Conservation (phyloP, 2,797 vertebrate species). For the Glossophaga mutica region DNA sequence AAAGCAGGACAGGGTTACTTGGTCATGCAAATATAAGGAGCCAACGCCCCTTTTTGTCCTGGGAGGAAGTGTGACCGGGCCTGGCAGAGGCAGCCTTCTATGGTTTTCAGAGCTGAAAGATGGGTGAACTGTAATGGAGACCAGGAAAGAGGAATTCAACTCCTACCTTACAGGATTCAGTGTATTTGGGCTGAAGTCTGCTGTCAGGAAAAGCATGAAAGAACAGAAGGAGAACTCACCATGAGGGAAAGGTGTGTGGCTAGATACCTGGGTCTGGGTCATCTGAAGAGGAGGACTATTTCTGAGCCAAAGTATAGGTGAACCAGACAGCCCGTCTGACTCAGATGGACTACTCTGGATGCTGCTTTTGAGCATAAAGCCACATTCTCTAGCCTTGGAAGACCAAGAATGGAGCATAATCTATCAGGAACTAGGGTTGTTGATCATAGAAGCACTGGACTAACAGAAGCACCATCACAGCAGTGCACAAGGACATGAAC, state of each 20-base stretch:
- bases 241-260: not conserved
- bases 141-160: not conserved
- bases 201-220: not conserved
- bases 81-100: not conserved
- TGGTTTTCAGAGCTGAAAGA: not conserved
- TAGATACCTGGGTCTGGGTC: not conserved
- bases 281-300: not conserved
- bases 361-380: not conserved
- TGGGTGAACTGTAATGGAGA: not conserved
- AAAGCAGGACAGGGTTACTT: not conserved
- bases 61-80: too few relatives aligned
- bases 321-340: not conserved
- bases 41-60: not conserved
- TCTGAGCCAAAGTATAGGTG: not conserved
- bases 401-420: not conserved
- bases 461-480: not conserved
- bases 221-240: not conserved
- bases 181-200: not conserved
- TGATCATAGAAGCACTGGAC: not conserved
- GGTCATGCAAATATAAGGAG: not conserved
- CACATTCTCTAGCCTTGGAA: not conserved
- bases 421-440: not conserved
- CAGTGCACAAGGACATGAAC: not conserved
- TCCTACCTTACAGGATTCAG: not conserved
- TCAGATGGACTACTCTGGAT: not conserved